Evolutionary conservation across 2,888 invertebrate genomes (phyloP).

Genomic region (Drosophila formosana): DNA sequence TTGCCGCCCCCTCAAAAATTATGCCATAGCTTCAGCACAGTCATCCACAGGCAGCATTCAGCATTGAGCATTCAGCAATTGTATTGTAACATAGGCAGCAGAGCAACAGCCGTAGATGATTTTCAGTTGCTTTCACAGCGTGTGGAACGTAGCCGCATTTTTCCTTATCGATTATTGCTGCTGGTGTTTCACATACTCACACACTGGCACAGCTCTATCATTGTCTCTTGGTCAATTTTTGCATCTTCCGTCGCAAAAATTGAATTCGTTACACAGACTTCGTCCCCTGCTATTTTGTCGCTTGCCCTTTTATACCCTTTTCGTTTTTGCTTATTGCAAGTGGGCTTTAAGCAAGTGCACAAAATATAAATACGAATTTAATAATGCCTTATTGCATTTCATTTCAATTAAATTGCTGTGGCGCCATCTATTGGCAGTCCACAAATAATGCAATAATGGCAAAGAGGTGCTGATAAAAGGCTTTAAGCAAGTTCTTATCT

Average conservation of each 20-base stretch:
- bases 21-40: conserved; percentile 16
- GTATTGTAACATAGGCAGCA: neutral
- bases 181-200: neutral
- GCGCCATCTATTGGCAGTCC: too few species aligned
- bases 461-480: too few species aligned
- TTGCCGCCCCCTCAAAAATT: conserved; percentile 40
- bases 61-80: conserved; percentile 10
- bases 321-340: neutral
- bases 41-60: too few species aligned
- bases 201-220: neutral
- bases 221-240: conserved; percentile 42
- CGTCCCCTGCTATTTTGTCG: neutral
- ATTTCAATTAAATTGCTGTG: too few species aligned
- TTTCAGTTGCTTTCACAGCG: conserved; percentile 16
- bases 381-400: too few species aligned
- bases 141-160: conserved; percentile 13
- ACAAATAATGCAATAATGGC: too few species aligned
- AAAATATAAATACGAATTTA: too few species aligned
- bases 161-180: conserved; percentile 39
- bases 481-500: too few species aligned
- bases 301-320: neutral
- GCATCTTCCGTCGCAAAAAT: conserved; percentile 23
- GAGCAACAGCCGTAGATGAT: conserved; percentile 5
- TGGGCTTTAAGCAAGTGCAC: neutral
- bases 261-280: conserved; percentile 14